Base-by-base conservation (phyloP, 2,113 vertebrate genomes). In the Echinops telfairi region DNA sequence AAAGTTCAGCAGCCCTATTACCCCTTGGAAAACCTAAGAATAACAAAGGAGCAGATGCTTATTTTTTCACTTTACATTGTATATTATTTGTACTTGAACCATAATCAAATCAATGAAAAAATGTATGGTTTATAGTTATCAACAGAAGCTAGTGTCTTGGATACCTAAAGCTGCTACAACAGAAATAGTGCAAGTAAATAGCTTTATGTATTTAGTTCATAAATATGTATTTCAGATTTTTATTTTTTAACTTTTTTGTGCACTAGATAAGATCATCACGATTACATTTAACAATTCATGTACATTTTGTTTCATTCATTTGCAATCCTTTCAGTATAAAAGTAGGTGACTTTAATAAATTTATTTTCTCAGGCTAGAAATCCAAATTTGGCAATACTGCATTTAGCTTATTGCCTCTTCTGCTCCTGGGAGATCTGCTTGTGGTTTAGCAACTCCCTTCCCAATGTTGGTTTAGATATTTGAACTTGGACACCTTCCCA, bases 101-200 rank as follows among this genome's bases (percentile, higher is more conserved):
- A 3, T 75, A 79, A 75, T 88, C 15, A 95, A 82, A 12, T 78
- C 40, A 86, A 58, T 27, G 62, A 36, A 70, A 77, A 40, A 43
- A 40, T 76, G 2, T 75, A 89, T n/a, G 82, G 89, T 83, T 93
- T 90, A 53, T 2, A 83, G 36, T 83, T 86, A 31, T 91, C 60
- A 33, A 2, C 11, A 88, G 47, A 6, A 9, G 12, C 47, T 53
- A 87, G 9, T 53, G 68, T 70, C 40, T 84, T n/a, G 29, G 27
- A 29, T 31, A 68, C 14, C 68, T 70, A 33, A 16, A 17, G 31
- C 31, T 71, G 15, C 31, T 71, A 14, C 31, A 68, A 68, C 16
- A 71, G 16, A 71, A 71, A n/a, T 71, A 71, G 3, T 16, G 6
- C 68, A 71, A 19, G 5, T 71, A 7, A 15, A 53, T 53, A 53